Base-by-base conservation (phyloP, 2,113 vertebrate genomes). In the Haliaeetus leucogaster region DNA sequence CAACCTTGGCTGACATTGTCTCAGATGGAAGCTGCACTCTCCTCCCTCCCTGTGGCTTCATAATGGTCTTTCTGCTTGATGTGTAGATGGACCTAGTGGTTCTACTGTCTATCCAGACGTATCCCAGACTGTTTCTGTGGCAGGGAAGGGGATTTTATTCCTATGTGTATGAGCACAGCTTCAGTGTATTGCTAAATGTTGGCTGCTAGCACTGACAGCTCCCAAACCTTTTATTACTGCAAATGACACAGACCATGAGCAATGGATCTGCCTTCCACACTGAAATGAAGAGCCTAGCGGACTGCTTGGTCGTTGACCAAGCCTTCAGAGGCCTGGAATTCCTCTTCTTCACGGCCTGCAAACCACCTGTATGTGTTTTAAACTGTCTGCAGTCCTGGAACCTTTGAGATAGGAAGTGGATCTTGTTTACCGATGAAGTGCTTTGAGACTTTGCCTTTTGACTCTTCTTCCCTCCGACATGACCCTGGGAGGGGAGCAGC, bases 381-480 rank as follows among this genome's bases (percentile, higher is more conserved):
- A 95, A 73, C 89, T 88, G 36, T 74, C 89, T 95, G 74, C 93
- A 78, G 94, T 71, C 91, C 74, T 91, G 95, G 91, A 96, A 81
- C 59, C 38, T 72, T 84, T 92, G 89, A 94, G 93, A 85, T 88
- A 90, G 81, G 89, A 97, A 86, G 58, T 94, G 96, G 82, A 90
- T 91, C 86, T 70, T 68, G 74, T 95, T 96, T 91, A 96, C 95
- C 0, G 26, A 77, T 86, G 89, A 97, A 97, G 95, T 97, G 95
- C 96, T 97, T 97, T 97, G 93, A 95, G 95, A 97, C 84, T 87
- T 96, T 95, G 92, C 96, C 95, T 95, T 96, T 92, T 88, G 82
- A 84, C 30, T 42, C 90, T 25, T 89, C 58, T 72, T 87, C 66
- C 77, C 55, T 71, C 38, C 0, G 0, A 38, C 10, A 0, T 47